Evolutionary conservation across 2,797 vertebrate species (phyloP), one percentile per base, ranked within the genome.

Genomic region (Champsocephalus esox): DNA sequence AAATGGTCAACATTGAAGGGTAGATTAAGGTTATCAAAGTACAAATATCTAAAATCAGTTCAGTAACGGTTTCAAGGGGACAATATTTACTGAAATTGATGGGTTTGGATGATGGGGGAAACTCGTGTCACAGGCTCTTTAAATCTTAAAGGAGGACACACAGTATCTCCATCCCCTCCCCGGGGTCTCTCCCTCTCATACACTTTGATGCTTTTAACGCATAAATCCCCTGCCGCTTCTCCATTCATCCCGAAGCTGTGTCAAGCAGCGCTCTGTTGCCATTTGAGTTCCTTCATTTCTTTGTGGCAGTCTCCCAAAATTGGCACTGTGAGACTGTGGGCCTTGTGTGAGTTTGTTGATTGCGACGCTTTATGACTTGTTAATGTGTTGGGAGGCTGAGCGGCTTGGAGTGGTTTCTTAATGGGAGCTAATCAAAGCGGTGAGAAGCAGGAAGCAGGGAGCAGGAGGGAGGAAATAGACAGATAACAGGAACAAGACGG

Each of bases 351-450:
- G 73, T 67, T 79, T 82, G 84, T 52, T 90, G 85, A 92, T 88
- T 87, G 84, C 80, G 7, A 43, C 17, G 54, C 77, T 87, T 87
- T 88, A 83, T 83, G 87, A 84, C 76, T 89, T 78, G 82, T 85
- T 79, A 84, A 87, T 89, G 71, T 80, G 81, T 81, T 73, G 66
- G 75, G 60, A 24, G 58, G 81, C 63, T 63, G 67, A 74, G 85
- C 49, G 12, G 70, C 75, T 73, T 83, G 76, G 71, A 88, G 83
- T 81, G 76, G 64, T 63, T 84, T 74, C 76, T 77, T 85, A 86
- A 88, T 87, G 81, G 69, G 46, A 80, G 68, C 28, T 86, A 89
- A 90, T 92, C 84, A 90, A 79, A 80, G 83, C 72, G 14, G 52
- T 46, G 41, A 71, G n/a, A n/a, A n/a, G n/a, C n/a, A n/a, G 19